Percentiles rank a stretch among this genome's conserved stretches.
phyloP scores from a whole-genome alignment of 2,888 invertebrate species.

The Chrysolina americana region DNA sequence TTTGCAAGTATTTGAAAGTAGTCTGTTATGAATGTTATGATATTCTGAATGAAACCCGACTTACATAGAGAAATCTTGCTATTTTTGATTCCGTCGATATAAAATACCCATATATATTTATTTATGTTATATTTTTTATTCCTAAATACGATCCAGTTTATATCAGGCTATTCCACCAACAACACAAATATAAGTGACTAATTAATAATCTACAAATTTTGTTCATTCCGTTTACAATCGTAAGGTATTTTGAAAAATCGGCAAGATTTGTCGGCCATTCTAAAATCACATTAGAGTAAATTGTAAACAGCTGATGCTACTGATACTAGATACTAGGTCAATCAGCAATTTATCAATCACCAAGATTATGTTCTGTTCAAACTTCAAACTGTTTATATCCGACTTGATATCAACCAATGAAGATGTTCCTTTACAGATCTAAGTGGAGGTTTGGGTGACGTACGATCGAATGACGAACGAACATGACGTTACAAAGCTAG shows the following conservation, averaged over 20 bases:
- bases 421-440: too few relatives aligned
- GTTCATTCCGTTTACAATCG: neutral
- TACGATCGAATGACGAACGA: too few relatives aligned
- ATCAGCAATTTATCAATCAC: constrained; percentile 31
- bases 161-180: neutral
- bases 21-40: neutral
- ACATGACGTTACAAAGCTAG: too few relatives aligned
- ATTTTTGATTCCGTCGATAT: constrained; percentile 34
- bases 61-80: constrained; percentile 9
- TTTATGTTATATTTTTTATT: constrained; percentile 6
- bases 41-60: neutral
- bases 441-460: too few relatives aligned
- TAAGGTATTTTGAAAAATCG: constrained; percentile 46
- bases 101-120: constrained; percentile 35
- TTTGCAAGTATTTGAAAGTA: too few relatives aligned
- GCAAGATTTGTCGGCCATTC: constrained; percentile 59
- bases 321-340: constrained; percentile 56
- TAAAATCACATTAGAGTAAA: constrained; percentile 50
- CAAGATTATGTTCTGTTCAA: neutral
- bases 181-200: neutral
- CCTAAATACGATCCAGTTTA: neutral
- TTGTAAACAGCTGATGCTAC: constrained; percentile 57
- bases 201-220: constrained; percentile 30
- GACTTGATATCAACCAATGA: too few relatives aligned
- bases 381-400: neutral